Conservation (phyloP, 2,888 invertebrate genomes). For the Pheosia tremula region DNA sequence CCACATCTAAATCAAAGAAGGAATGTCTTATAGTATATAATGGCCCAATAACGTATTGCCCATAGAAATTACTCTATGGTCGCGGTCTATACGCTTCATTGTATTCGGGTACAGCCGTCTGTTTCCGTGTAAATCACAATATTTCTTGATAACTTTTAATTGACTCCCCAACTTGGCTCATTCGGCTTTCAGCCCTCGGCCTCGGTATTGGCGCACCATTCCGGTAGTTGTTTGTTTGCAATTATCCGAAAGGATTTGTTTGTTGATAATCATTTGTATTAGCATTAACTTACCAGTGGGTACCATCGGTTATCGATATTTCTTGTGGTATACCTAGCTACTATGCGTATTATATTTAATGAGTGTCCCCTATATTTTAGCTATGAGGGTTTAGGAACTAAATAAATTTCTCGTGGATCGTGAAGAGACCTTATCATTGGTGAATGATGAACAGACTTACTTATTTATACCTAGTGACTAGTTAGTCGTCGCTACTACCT, state of each 20-base stretch:
- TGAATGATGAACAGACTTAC: not conserved
- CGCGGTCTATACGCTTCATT: too few relatives aligned
- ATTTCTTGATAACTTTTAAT: constrained; percentile 41
- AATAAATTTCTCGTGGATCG: too few relatives aligned
- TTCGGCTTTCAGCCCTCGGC: constrained; percentile 19
- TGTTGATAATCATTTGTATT: constrained; percentile 28
- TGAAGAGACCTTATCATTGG: too few relatives aligned
- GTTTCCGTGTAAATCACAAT: constrained; percentile 35
- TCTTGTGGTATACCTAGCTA: too few relatives aligned
- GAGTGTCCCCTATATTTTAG: too few relatives aligned
- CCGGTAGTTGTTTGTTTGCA: constrained; percentile 29
- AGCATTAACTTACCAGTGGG: not conserved
- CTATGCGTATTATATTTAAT: too few relatives aligned
- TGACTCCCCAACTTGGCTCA: constrained; percentile 34
- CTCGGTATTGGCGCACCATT: not conserved
- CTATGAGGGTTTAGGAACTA: too few relatives aligned
- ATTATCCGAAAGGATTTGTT: constrained; percentile 15
- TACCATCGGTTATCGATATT: too few relatives aligned
- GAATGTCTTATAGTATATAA: too few relatives aligned
- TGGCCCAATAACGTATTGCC: too few relatives aligned
- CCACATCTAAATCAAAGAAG: too few relatives aligned
- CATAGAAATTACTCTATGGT: too few relatives aligned
- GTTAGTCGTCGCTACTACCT: not conserved
- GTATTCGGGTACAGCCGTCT: constrained; percentile 2
- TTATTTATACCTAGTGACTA: not conserved